Base-by-base conservation (phyloP, 1,140 invertebrate species). In the Tenebrio molitor region DNA sequence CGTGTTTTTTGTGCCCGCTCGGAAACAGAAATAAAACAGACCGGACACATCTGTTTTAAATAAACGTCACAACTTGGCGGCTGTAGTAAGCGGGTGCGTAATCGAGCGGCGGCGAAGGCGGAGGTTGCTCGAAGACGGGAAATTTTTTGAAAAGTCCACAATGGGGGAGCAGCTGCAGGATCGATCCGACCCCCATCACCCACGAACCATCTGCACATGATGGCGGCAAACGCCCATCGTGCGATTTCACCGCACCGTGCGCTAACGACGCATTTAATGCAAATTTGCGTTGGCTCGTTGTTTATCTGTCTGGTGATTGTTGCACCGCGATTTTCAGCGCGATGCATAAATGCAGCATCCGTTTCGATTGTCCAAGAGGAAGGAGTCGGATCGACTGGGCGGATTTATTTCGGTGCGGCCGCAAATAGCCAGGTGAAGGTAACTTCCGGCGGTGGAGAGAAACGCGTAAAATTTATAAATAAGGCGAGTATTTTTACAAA, bases 11-110 rank as follows among this genome's bases (percentile, higher is more conserved):
- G 23, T 14, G 21, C 23, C 10, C 6, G 17, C 33, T 66, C 64
- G 64, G 64, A 66, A 66, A 42, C 44, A 66, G 64, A 66, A 41
- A 66, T 41, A 44, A 66, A 66, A 66, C 64, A 66, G 64, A 66
- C 14, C 64, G 23, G 50, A 66, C 36, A 44, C 64, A 66, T 66
- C 64, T 66, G 64, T 41, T 66, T 66, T 42, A 44, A 42, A 66
- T 66, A 66, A 66, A 44, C 64, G 36, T 42, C 64, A 66, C 16
- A 64, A 19, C 25, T 23, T 0, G 50, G 5, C 12, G 12, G n/a
- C 12, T 39, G 62, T 66, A 66, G 36, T 25, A 29, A 8, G 8
- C 29, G 5, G 17, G 42, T 44, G 15, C 0, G 19, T 17, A 50
- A 50, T 50, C 44, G 44, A n/a, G 44, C 44, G 44, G 44, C 44